These are phyloP conservation scores for Chloroclystis v-ata DNA, from an alignment of 2,888 invertebrate genomes.

Conservation along the genomic window DNA sequence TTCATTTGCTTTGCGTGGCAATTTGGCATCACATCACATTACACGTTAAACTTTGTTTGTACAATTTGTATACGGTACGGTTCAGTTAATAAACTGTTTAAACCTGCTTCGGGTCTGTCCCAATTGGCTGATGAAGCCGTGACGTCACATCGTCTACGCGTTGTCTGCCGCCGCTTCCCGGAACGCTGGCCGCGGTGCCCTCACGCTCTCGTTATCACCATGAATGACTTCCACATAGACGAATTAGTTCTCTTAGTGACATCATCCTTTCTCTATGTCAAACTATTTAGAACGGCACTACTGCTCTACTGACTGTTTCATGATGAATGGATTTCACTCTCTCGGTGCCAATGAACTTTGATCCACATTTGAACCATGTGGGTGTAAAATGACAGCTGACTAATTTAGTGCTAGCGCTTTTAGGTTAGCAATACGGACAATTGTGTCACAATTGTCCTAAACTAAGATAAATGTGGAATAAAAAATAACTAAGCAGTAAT, in stretches of 20 bases:
- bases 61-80: not conserved
- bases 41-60: too few species aligned
- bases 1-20: too few species aligned
- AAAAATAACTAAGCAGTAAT: not conserved
- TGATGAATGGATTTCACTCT: conserved; percentile 71
- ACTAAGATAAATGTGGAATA: conserved; percentile 9
- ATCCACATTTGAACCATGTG: conserved; percentile 58
- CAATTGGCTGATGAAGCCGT: conserved; percentile 58
- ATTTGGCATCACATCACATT: too few species aligned
- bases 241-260: conserved; percentile 43
- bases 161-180: conserved; percentile 70
- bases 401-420: conserved; percentile 37
- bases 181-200: conserved; percentile 63
- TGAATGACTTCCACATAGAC: conserved; percentile 40
- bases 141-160: conserved; percentile 70
- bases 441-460: conserved; percentile 18
- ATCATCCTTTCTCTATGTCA: conserved; percentile 52
- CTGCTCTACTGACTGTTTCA: conserved; percentile 59
- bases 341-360: conserved; percentile 69
- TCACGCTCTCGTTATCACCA: conserved; percentile 54
- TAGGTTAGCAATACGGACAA: conserved; percentile 33
- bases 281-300: conserved; percentile 54
- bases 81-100: conserved; percentile 6
- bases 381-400: conserved; percentile 56
- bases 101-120: conserved; percentile 42